These are phyloP conservation scores for Dasyprocta punctata DNA, from an alignment of 2,113 vertebrate genomes.

Conservation along the genomic window DNA sequence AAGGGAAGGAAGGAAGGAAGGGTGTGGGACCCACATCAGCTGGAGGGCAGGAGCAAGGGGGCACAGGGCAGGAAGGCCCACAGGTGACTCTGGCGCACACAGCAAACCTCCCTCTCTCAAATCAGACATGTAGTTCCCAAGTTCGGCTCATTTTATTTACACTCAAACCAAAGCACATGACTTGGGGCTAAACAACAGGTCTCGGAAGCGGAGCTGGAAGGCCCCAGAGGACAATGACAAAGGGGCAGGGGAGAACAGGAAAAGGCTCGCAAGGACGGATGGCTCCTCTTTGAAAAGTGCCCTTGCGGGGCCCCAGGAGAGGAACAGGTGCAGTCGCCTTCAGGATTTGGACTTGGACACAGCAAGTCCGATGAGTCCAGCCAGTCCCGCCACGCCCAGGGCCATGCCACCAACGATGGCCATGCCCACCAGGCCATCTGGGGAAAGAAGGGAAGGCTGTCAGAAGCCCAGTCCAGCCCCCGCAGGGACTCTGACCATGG, in stretches of 20 bases:
- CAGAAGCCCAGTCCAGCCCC: neutral
- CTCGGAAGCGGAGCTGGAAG: neutral
- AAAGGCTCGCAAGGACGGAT: neutral
- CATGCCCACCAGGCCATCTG: constrained; percentile 96
- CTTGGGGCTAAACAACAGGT: constrained; percentile 8
- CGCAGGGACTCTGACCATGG: no score
- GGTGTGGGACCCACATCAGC: neutral
- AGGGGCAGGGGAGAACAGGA: neutral
- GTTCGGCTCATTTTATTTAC: constrained; percentile 77
- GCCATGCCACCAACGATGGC: constrained; percentile 94
- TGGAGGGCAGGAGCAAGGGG: neutral
- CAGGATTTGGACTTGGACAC: constrained; percentile 93
- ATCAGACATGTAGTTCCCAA: neutral
- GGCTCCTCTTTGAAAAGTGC: neutral
- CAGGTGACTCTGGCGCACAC: fast-evolving
- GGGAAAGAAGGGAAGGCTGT: constrained; percentile 17
- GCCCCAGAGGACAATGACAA: neutral
- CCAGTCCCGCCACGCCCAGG: constrained; percentile 91
- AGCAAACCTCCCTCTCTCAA: neutral
- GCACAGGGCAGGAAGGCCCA: neutral
- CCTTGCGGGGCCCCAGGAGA: neutral
- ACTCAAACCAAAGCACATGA: constrained; percentile 53
- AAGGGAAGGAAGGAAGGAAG: constrained; percentile 63
- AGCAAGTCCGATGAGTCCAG: constrained; percentile 93
- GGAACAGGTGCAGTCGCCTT: constrained; percentile 33